phyloP scores from a whole-genome alignment of 1,140 invertebrate species.

The Gryllus bimaculatus region DNA sequence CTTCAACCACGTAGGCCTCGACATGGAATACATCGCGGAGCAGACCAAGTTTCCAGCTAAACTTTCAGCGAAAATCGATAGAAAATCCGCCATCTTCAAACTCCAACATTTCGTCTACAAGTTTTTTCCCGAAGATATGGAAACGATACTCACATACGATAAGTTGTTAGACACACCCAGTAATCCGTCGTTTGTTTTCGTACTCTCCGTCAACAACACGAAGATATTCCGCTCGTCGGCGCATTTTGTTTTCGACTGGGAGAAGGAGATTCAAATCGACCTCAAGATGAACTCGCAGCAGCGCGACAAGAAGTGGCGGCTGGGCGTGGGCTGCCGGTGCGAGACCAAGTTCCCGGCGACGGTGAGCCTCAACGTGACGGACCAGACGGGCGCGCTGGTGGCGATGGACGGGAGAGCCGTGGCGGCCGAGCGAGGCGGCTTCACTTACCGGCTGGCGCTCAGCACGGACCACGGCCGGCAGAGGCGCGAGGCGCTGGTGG shows the following conservation, averaged over 20 bases:
- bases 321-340: not conserved
- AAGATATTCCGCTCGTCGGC: not conserved
- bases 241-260: not conserved
- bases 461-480: not conserved
- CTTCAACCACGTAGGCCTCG: not conserved
- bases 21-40: not conserved
- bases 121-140: not conserved
- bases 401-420: not conserved
- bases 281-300: not conserved
- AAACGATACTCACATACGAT: not conserved
- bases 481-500: not conserved
- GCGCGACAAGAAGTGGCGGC: not conserved
- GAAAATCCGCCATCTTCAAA: not conserved
- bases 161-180: not conserved
- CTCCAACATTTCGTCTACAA: not conserved
- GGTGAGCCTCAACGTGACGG: not conserved
- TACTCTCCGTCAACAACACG: not conserved
- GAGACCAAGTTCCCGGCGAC: not conserved
- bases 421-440: not conserved
- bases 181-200: not conserved
- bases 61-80: not conserved
- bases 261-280: not conserved
- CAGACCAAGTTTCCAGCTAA: not conserved
- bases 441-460: not conserved
- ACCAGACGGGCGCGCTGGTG: not conserved